These are phyloP conservation scores for Oscheius sp. DNA, from an alignment of 2,888 invertebrate genomes.

Conservation along the genomic window DNA sequence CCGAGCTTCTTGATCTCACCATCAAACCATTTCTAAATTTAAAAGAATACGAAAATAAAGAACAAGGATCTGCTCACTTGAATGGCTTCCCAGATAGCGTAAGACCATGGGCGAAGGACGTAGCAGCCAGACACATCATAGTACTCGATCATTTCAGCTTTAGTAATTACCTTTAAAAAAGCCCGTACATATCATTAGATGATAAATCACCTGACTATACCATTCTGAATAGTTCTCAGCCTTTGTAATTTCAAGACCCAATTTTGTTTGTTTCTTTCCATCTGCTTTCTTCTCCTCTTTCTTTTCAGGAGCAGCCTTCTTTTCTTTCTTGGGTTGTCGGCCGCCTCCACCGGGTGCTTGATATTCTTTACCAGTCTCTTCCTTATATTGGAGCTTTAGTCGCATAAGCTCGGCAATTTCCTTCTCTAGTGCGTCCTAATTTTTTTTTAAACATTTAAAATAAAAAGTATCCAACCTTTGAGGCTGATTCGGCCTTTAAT, in stretches of 20 bases:
- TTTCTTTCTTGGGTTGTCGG: constrained; percentile 17
- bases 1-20: constrained; percentile 79
- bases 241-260: constrained; percentile 92
- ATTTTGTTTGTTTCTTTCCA: constrained; percentile 86
- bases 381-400: constrained; percentile 80
- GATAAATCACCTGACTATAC: constrained; percentile 81
- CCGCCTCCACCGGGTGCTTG: constrained; percentile 34
- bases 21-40: constrained; percentile 59
- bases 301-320: constrained; percentile 37
- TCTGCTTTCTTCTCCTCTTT: constrained; percentile 52
- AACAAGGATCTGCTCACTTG: constrained; percentile 29
- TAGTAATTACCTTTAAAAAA: constrained; percentile 79
- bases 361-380: constrained; percentile 77
- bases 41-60: background rate
- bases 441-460: background rate
- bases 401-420: constrained; percentile 77
- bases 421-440: constrained; percentile 72
- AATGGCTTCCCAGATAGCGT: constrained; percentile 91
- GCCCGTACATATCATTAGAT: constrained; percentile 2
- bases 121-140: constrained; percentile 99
- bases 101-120: constrained; percentile 96
- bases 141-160: constrained; percentile 97
- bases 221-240: constrained; percentile 92
- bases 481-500: constrained; percentile 36
- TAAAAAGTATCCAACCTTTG: constrained; percentile 22